These are phyloP conservation scores for Carcina quercana DNA, from an alignment of 2,888 invertebrate species.

Conservation along the genomic window DNA sequence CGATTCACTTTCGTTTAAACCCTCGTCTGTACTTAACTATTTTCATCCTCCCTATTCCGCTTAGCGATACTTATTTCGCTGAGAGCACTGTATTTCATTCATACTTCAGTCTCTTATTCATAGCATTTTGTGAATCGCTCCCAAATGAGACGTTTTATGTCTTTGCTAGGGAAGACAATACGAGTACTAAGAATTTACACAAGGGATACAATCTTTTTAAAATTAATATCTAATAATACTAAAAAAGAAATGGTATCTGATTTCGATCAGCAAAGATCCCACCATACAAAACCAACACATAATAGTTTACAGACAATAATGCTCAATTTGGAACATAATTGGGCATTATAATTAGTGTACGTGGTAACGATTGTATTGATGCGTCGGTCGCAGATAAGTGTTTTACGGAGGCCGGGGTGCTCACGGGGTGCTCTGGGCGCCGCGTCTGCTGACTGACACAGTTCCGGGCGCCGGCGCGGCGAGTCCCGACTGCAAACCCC, in stretches of 20 bases:
- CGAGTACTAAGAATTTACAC: too few species aligned
- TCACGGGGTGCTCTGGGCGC: conserved; percentile 50
- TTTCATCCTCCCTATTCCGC: too few species aligned
- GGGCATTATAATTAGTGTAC: conserved; percentile 27
- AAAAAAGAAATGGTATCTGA: too few species aligned
- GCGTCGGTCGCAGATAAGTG: conserved; percentile 44
- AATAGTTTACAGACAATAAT: neutral
- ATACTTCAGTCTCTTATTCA: neutral
- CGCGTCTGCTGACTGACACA: conserved; percentile 57
- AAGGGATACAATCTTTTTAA: too few species aligned
- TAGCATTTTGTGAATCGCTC: conserved; percentile 1
- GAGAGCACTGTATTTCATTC: conserved; percentile 4
- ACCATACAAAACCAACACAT: neutral
- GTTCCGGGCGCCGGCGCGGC: conserved; percentile 71
- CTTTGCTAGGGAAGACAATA: too few species aligned
- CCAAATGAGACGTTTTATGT: neutral
- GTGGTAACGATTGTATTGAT: conserved; percentile 53
- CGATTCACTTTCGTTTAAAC: too few species aligned
- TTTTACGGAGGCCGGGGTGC: conserved; percentile 50
- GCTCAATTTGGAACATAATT: conserved; percentile 1
- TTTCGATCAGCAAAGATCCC: too few species aligned
- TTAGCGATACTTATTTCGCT: conserved; percentile 1
- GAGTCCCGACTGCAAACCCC: conserved; percentile 46
- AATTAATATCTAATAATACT: too few species aligned
- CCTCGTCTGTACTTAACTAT: too few species aligned